Conservation (phyloP, 2,888 invertebrate species). For the Arge pagana region DNA sequence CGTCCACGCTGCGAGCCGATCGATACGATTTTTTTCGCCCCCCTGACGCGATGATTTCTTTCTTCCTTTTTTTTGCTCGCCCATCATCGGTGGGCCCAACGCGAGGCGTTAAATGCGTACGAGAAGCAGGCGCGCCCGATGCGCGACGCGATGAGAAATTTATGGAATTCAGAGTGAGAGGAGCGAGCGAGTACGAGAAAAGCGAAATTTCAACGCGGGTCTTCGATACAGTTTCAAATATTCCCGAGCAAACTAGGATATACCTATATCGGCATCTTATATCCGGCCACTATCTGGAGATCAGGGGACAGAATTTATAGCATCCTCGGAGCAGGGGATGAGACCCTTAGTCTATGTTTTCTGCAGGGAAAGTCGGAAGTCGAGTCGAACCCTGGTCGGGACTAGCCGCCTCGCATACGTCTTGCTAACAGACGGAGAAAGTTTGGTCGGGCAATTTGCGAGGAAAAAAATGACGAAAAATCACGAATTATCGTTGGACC, state of each 20-base stretch:
- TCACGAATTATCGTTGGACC: slow-evolving; percentile 5
- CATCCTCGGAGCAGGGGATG: slow-evolving; percentile 44
- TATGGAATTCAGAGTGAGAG: no score
- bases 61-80: slow-evolving; percentile 13
- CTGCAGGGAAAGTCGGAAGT: slow-evolving; percentile 58
- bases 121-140: no score
- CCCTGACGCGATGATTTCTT: slow-evolving; percentile 24
- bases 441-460: slow-evolving; percentile 43
- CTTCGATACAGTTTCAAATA: slow-evolving; percentile 21
- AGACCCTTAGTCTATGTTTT: slow-evolving; percentile 56
- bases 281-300: slow-evolving; percentile 47
- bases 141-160: no score
- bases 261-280: slow-evolving; percentile 37
- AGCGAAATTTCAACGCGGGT: slow-evolving; percentile 2
- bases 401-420: slow-evolving; percentile 56
- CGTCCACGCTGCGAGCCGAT: slow-evolving; percentile 26
- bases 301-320: slow-evolving; percentile 53
- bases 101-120: no score
- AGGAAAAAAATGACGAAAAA: slow-evolving; percentile 39
- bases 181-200: no score
- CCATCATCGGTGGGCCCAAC: no score
- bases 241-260: slow-evolving; percentile 21
- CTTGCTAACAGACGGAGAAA: slow-evolving; percentile 53
- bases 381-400: slow-evolving; percentile 56
- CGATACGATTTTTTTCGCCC: slow-evolving; percentile 38